Evolutionary conservation across 2,113 vertebrate genomes (phyloP), one percentile per base, ranked within the genome.

Genomic region (Raja brachyura): DNA sequence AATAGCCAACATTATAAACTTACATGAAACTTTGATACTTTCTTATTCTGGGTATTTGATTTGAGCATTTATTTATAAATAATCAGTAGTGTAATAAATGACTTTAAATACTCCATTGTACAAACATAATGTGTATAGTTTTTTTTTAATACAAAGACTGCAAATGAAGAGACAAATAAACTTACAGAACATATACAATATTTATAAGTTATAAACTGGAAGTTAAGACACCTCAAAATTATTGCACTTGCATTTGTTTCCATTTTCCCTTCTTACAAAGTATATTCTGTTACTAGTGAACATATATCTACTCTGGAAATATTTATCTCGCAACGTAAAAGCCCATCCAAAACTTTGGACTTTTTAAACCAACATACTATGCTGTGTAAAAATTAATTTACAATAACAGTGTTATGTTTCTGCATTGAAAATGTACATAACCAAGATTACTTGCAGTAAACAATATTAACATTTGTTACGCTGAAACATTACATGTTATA

Each of bases 131-230:
- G 56, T 94, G 95, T 95, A 95, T 93, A 94, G 95, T 94, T 94
- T 95, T 95, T 95, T 48, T 96, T 95, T 96, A 96, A 96, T 96
- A 97, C 96, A 97, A 96, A 97, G 96, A 97, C 96, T 95, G 95
- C 95, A 97, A 96, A 96, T 96, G 96, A 96, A 96, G 95, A 96
- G 96, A 95, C 96, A 96, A 95, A 96, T 96, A 95, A 96, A 96
- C 78, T 70, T 68, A 96, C 96, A 96, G 96, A 96, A 96, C 95
- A 97, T 97, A 95, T 97, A 97, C 97, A 97, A 93, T 97, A 97
- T 97, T 96, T 97, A 97, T 97, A 97, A 96, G 95, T 96, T 96
- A 96, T 96, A 97, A 96, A 97, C 96, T 96, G 95, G 96, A 96
- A 97, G 95, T 95, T 97, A 96, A 96, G 96, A 97, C 95, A 95